phyloP scores from a whole-genome alignment of 2,888 invertebrate genomes.

The Chesias legatella region DNA sequence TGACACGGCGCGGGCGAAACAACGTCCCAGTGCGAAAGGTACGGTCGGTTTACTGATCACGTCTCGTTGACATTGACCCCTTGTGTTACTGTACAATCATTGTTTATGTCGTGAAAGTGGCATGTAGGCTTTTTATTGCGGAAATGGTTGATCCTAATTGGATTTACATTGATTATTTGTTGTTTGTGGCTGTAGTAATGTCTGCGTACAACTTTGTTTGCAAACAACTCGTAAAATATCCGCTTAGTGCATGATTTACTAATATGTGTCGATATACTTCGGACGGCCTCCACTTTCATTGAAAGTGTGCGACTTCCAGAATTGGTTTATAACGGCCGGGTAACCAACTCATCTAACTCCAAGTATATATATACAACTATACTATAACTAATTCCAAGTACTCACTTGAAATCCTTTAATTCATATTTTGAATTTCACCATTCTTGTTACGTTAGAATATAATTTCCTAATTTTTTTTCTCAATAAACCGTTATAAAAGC shows the following conservation, averaged over 20 bases:
- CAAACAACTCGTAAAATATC: constrained; percentile 2
- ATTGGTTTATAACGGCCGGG: too few species aligned
- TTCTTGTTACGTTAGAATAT: too few species aligned
- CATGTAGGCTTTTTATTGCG: constrained; percentile 12
- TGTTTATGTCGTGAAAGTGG: constrained; percentile 8
- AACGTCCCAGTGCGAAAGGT: constrained; percentile 18
- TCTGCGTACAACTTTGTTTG: too few species aligned
- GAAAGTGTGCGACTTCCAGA: too few species aligned
- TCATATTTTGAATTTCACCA: too few species aligned
- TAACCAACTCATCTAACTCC: too few species aligned
- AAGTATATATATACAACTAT: too few species aligned
- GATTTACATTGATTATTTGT: constrained; percentile 9
- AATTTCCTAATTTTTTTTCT: constrained; percentile 13
- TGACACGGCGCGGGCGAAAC: constrained; percentile 13
- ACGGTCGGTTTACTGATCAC: constrained; percentile 17
- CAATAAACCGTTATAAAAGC: constrained; percentile 2
- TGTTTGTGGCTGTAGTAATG: constrained; percentile 4
- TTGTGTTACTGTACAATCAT: constrained; percentile 6
- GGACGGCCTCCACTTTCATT: too few species aligned
- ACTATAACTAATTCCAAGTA: too few species aligned
- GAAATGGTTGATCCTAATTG: constrained; percentile 9
- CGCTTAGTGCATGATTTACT: too few species aligned
- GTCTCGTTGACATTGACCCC: constrained; percentile 22
- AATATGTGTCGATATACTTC: too few species aligned
- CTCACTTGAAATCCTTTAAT: too few species aligned